Percentiles rank a stretch among this genome's conserved stretches.
Evolutionary conservation across 2,797 vertebrate genomes (phyloP).

Genomic region (Capromys pilorides): DNA sequence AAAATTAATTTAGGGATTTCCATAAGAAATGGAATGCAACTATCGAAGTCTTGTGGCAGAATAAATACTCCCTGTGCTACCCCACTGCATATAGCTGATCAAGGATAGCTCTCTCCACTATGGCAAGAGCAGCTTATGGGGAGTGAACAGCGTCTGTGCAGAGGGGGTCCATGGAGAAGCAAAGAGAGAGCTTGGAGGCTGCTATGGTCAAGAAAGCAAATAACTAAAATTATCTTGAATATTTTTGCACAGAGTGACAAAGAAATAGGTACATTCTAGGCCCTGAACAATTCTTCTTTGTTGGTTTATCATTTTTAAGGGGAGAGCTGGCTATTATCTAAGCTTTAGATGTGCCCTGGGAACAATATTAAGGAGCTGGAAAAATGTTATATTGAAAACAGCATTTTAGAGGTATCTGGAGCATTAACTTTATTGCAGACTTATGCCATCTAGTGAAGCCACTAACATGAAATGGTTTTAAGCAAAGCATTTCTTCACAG

Average conservation of each 20-base stretch:
- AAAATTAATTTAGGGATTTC: background rate
- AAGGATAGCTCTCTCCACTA: background rate
- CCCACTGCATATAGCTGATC: background rate
- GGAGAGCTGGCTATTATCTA: background rate
- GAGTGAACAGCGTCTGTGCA: no score
- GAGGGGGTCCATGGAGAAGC: background rate
- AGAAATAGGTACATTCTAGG: background rate
- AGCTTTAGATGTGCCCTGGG: background rate
- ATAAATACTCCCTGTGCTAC: background rate
- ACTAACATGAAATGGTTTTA: slow-evolving; percentile 28
- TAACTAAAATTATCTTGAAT: background rate
- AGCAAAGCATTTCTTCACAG: slow-evolving; percentile 53
- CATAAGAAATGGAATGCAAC: background rate
- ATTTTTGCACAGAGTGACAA: background rate
- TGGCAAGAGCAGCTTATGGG: background rate
- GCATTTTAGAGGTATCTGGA: slow-evolving; percentile 56
- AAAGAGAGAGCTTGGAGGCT: background rate
- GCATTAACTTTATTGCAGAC: slow-evolving; percentile 67
- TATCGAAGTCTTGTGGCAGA: slow-evolving; percentile 21
- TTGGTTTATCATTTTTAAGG: slow-evolving; percentile 39
- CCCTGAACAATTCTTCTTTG: background rate
- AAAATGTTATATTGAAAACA: slow-evolving; percentile 23
- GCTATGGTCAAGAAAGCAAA: background rate
- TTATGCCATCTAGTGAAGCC: slow-evolving; percentile 61
- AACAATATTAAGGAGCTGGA: background rate